A percentile compares a stretch with the other conserved stretches of the same genome.
Evolutionary conservation across 1,140 invertebrate genomes (phyloP).

Genomic region (Pseudomyrmex concolor): DNA sequence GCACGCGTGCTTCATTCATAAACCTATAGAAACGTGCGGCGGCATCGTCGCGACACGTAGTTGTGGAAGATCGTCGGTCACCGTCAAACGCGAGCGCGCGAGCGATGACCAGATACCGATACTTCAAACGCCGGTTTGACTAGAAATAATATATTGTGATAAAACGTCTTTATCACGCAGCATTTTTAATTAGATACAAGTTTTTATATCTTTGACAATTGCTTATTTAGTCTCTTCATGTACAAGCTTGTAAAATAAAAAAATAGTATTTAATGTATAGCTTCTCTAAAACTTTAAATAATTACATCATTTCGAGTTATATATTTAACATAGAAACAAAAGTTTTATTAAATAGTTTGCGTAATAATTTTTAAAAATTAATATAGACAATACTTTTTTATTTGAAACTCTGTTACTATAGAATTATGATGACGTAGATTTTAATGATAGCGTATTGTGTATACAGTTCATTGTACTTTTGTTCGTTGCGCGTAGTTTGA

Average conservation of each 20-base stretch:
- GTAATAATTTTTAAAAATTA: neutral
- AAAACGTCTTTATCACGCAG: no score
- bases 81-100: conserved; percentile 29
- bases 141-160: no score
- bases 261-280: no score
- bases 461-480: conserved; percentile 35
- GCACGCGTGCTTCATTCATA: conserved; percentile 83
- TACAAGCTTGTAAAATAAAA: no score
- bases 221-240: no score
- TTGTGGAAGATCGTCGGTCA: conserved; percentile 37
- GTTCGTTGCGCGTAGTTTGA: conserved; percentile 1
- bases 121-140: no score
- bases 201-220: no score
- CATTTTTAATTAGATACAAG: no score
- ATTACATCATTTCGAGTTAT: no score
- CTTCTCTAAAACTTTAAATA: no score
- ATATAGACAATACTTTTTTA: neutral
- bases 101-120: conserved; percentile 2
- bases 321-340: no score
- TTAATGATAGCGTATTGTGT: neutral
- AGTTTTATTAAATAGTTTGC: neutral
- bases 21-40: conserved; percentile 71
- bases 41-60: conserved; percentile 35
- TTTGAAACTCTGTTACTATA: conserved; percentile 1
- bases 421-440: neutral